These are phyloP conservation scores for Carassius gibelio DNA, from an alignment of 2,113 vertebrate genomes.

Conservation along the genomic window DNA sequence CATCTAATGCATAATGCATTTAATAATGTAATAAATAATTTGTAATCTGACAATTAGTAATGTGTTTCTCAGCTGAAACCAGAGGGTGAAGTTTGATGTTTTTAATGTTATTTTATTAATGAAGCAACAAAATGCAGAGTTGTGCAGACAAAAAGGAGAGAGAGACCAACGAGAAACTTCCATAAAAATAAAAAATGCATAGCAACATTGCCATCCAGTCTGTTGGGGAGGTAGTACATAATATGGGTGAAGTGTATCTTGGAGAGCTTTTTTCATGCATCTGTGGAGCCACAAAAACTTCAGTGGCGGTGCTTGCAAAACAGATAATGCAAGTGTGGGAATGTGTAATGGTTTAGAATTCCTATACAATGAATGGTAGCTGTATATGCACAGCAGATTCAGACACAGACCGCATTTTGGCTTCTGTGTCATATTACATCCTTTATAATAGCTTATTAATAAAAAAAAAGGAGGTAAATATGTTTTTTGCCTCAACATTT, in stretches of 20 bases:
- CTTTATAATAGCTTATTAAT: not conserved
- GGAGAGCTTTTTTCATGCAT: constrained; percentile 29
- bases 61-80: constrained; percentile 33
- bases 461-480: not conserved
- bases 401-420: not conserved
- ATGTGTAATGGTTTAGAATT: constrained; percentile 20
- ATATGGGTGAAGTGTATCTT: constrained; percentile 7
- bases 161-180: not conserved
- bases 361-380: not conserved
- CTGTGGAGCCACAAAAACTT: not conserved
- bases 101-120: constrained; percentile 45
- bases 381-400: not conserved
- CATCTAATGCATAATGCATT: constrained; percentile 54
- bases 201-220: not conserved
- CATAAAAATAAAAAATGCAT: constrained; percentile 7
- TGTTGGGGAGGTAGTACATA: constrained; percentile 7
- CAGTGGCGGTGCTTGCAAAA: not conserved
- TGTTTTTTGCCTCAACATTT: not conserved
- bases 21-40: constrained; percentile 56
- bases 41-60: constrained; percentile 53
- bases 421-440: not conserved
- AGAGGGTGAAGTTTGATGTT: constrained; percentile 22
- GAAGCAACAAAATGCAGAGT: constrained; percentile 24
- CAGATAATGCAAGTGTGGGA: constrained; percentile 6
- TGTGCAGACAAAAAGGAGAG: not conserved